Conservation (phyloP, 2,888 invertebrate genomes). For the Mythimna pallens region DNA sequence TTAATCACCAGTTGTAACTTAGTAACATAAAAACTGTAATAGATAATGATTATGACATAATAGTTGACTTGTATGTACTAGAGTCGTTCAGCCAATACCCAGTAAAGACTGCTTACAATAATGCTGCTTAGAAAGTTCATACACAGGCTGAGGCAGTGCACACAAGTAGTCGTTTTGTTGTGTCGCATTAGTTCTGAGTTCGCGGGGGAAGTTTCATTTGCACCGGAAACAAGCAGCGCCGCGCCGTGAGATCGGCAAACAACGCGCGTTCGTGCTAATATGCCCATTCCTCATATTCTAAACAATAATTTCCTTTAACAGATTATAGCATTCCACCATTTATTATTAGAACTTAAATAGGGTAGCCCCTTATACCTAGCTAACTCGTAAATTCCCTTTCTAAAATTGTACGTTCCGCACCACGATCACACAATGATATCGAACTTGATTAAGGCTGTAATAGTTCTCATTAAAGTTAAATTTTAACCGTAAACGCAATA, state of each 20-base stretch:
- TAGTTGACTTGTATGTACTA: slow-evolving; percentile 4
- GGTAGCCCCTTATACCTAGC: slow-evolving; percentile 11
- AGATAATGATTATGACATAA: slow-evolving; percentile 9
- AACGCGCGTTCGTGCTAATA: slow-evolving; percentile 76
- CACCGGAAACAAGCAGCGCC: slow-evolving; percentile 77
- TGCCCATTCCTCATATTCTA: slow-evolving; percentile 74
- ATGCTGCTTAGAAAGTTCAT: slow-evolving; percentile 28
- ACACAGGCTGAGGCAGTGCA: slow-evolving; percentile 18
- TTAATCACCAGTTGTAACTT: slow-evolving; percentile 12
- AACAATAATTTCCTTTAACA: slow-evolving; percentile 72
- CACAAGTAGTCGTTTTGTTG: slow-evolving; percentile 63
- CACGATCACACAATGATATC: slow-evolving; percentile 41
- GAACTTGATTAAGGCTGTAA: slow-evolving; percentile 36
- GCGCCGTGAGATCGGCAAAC: slow-evolving; percentile 85
- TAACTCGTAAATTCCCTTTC: slow-evolving; percentile 31
- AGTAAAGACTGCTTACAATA: neutral
- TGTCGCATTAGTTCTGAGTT: slow-evolving; percentile 65
- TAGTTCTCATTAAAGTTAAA: slow-evolving; percentile 63
- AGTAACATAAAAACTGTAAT: slow-evolving; percentile 22
- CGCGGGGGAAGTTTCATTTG: slow-evolving; percentile 69
- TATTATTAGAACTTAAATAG: slow-evolving; percentile 50
- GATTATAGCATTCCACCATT: slow-evolving; percentile 55
- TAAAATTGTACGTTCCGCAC: slow-evolving; percentile 20
- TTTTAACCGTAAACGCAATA: slow-evolving; percentile 69
- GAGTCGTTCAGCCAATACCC: slow-evolving; percentile 5